Base-by-base conservation (phyloP, 2,113 vertebrate species). In the Carassius carassius region DNA sequence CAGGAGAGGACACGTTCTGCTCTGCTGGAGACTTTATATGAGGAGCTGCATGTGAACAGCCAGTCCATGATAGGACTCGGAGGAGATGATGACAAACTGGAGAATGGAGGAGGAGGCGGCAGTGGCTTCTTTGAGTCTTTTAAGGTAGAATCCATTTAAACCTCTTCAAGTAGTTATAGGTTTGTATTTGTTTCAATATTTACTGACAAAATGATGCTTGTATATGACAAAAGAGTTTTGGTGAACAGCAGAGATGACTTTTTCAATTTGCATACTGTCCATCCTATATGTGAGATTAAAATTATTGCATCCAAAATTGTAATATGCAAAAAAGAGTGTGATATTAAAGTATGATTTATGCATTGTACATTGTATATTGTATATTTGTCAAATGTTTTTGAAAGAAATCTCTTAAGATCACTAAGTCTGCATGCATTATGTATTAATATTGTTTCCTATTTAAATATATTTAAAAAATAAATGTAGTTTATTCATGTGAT, bases 91-190 rank as follows among this genome's bases (percentile, higher is more conserved):
- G 97, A 98, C 70, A 97, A 96, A 88, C 90, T 96, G 92, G 97
- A 98, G 93, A 98, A 98, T 0, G 97, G 97, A 10, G 90, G 94
- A 69, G 78, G 86, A 13, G 85, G 87, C 0, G 93, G 94, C 23
- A 94, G 97, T 0, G 96, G 96, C 29, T 98, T 99, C 92, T 97
- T 99, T 23, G 97, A 97, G 85, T 98, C 97, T 86, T 99, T 99
- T 88, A 99, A 99, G 97, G 97, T 98, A 95, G 92, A n/a, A 8
- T 85, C 87, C 63, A 9, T 56, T 63, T 47, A 3, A 35, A 47
- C 32, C 25, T 70, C 63, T 67, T 17, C 17, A 67, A 17, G 25
- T 67, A 32, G 29, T 9, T 17, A 32, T 17, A 9, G 32, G 16
- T 69, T 32, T 35, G 29, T 10, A 35, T 67, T 32, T 67, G 29